Conservation (phyloP, 2,888 invertebrate species). For the Sussaba pulchella region DNA sequence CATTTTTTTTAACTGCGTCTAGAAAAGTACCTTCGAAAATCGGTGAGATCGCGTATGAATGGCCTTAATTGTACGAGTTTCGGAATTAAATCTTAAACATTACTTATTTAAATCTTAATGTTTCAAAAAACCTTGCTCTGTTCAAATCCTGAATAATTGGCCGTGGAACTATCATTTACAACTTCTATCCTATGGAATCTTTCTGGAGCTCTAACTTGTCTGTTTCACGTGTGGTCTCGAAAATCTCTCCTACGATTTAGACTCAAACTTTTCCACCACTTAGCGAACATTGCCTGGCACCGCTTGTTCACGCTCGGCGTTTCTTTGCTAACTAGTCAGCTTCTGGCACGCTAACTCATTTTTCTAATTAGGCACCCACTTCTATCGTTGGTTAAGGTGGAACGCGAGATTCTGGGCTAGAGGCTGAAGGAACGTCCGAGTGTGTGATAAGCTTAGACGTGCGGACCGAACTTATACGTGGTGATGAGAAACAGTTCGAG, state of each 20-base stretch:
- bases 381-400: constrained; percentile 70
- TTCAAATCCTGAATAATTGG: too few species aligned
- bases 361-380: constrained; percentile 81
- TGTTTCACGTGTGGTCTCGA: too few species aligned
- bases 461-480: constrained; percentile 59
- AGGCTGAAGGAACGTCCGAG: constrained; percentile 67
- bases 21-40: too few species aligned
- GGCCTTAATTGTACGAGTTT: too few species aligned
- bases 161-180: constrained; percentile 15
- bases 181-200: not conserved
- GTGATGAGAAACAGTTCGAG: constrained; percentile 47
- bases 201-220: not conserved
- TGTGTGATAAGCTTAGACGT: constrained; percentile 80
- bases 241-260: constrained; percentile 1
- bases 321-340: constrained; percentile 75
- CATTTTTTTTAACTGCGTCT: too few species aligned
- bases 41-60: too few species aligned
- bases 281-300: constrained; percentile 3
- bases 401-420: not conserved
- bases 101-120: too few species aligned
- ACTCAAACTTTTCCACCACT: constrained; percentile 44
- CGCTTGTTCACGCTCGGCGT: constrained; percentile 38
- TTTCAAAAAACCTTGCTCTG: too few species aligned
- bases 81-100: too few species aligned
- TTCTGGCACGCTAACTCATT: constrained; percentile 81